Base-by-base conservation (phyloP, 2,888 invertebrate species). In the Fragum sueziense region DNA sequence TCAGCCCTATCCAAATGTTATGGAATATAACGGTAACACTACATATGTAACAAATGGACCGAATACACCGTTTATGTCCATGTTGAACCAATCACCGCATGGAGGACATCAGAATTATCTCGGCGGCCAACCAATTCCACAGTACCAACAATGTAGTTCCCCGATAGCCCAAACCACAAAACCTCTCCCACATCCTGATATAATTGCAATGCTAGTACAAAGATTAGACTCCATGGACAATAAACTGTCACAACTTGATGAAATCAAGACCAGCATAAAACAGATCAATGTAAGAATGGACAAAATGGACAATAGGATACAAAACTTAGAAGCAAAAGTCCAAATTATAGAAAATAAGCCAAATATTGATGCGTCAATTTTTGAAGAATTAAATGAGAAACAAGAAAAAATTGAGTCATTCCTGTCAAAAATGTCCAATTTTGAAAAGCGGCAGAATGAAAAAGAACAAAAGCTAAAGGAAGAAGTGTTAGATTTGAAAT, bases 401-500 rank as follows among this genome's bases (percentile, higher is more conserved):
- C 61, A 61, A 29, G 31, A 29, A 33, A 31, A 61, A 61, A 61
- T 61, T 17, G 61, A 33, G 31, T 61, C 61, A n/a, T 7, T 61
- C 29, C 61, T 61, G 25, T 34, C 57, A 22, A 70, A 70, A 59
- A 34, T 70, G 34, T 25, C 20, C 2, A 27, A 33, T 4, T n/a
- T 70, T 9, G 70, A 70, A 70, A 59, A 22, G 17, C 27, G 27
- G 1, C 57, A 57, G 20, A 51, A 27, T 25, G 34, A 74, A 33
- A 67, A 54, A 27, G 41, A 54, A 54, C n/a, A 22, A 54, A 62
- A 52, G 37, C 27, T 79, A 31, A 69, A 37, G 11, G 76, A 79
- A 11, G 59, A 79, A 37, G 27, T 77, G 4, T 3, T 74, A 14
- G 82, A 79, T 25, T 33, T 79, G 27, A 62, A 82, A 65, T 74